Conservation (phyloP, 2,888 invertebrate species). For the Apotomis betuletana region DNA sequence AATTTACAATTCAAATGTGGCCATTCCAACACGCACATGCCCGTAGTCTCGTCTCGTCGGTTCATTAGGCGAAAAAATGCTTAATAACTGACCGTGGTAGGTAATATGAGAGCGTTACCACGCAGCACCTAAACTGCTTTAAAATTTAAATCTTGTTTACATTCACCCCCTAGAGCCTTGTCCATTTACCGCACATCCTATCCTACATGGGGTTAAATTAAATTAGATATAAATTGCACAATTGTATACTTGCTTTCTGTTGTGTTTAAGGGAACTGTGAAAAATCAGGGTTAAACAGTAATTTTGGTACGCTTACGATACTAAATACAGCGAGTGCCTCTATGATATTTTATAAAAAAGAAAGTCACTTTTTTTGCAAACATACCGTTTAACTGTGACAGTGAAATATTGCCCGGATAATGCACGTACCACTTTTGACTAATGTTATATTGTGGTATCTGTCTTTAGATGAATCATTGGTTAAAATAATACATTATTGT, state of each 20-base stretch:
- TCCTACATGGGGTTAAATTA: conserved; percentile 33
- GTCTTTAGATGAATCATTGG: no score
- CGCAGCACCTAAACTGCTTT: conserved; percentile 53
- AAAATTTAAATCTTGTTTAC: conserved; percentile 79
- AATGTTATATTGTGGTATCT: no score
- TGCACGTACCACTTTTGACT: no score
- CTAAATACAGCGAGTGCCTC: no score
- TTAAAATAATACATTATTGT: no score
- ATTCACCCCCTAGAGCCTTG: conserved; percentile 66
- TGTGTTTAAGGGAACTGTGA: no score
- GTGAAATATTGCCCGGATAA: no score
- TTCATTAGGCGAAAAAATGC: conserved; percentile 25
- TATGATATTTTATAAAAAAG: no score
- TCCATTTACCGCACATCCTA: conserved; percentile 24
- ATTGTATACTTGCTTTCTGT: not conserved
- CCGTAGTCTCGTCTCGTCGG: not conserved
- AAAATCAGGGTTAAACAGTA: no score
- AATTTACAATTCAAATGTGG: conserved; percentile 32
- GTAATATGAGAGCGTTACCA: conserved; percentile 23
- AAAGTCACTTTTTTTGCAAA: no score
- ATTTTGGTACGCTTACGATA: no score
- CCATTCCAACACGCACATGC: conserved; percentile 15
- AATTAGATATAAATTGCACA: conserved; percentile 35
- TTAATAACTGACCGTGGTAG: conserved; percentile 22
- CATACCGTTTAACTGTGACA: no score